A percentile compares a stretch with the other conserved stretches of the same genome.
Conservation (phyloP, 1,140 invertebrate genomes). For the Holcopasites calliopsidis region DNA sequence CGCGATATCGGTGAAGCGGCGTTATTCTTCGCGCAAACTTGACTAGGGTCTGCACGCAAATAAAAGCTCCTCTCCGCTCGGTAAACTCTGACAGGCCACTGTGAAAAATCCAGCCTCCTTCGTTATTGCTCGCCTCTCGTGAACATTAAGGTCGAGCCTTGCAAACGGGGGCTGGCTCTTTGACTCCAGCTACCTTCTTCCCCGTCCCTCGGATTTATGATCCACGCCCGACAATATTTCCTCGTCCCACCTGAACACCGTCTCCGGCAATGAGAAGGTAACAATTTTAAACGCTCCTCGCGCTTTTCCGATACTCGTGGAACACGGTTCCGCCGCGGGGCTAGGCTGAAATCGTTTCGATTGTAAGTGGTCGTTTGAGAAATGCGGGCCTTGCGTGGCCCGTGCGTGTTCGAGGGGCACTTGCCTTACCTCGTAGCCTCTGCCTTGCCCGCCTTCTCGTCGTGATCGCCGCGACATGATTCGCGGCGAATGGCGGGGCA, state of each 20-base stretch:
- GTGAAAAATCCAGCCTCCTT: slow-evolving; percentile 7
- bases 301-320: not conserved
- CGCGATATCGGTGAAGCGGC: not conserved
- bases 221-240: not conserved
- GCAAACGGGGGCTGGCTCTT: not conserved
- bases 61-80: not conserved
- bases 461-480: slow-evolving; percentile 51
- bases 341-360: slow-evolving; percentile 28
- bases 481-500: slow-evolving; percentile 40
- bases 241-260: not conserved
- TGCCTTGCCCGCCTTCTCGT: not conserved
- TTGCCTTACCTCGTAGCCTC: slow-evolving; percentile 22
- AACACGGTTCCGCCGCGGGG: too few relatives aligned
- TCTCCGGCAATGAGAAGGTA: not conserved
- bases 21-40: not conserved
- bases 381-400: slow-evolving; percentile 59
- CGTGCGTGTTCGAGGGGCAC: slow-evolving; percentile 50
- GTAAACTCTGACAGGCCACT: slow-evolving; percentile 18
- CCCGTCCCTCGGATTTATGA: not conserved
- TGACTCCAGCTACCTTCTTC: not conserved
- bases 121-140: slow-evolving; percentile 17
- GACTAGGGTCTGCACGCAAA: not conserved
- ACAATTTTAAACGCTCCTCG: not conserved
- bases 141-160: not conserved
- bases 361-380: slow-evolving; percentile 48